Percentiles rank a stretch among this genome's conserved stretches.
phyloP scores from a whole-genome alignment of 2,113 vertebrate genomes.

The Sciurus niger region DNA sequence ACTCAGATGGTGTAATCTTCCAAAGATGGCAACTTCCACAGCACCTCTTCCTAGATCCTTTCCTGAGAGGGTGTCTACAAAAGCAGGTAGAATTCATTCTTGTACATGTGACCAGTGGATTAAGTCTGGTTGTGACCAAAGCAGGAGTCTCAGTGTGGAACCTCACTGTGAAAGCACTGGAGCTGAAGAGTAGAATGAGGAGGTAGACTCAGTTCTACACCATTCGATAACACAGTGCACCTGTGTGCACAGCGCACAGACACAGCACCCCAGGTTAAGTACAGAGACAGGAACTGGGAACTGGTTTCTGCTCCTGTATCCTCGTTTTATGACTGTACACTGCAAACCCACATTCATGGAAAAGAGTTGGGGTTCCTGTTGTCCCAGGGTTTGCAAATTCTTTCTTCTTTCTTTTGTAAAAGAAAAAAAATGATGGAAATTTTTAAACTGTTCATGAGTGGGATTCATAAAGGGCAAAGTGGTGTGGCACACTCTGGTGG shows the following conservation, averaged over 20 bases:
- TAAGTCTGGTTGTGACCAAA: background rate
- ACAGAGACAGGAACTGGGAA: background rate
- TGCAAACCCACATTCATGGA: background rate
- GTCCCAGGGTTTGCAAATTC: background rate
- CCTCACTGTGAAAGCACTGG: background rate
- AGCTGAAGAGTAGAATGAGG: background rate
- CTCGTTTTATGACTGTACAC: background rate
- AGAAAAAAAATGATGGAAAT: background rate
- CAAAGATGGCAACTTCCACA: background rate
- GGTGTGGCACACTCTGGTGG: background rate
- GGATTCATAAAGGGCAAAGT: background rate
- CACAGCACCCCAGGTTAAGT: rapidly evolving
- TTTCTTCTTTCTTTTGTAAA: background rate
- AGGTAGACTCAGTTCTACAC: rapidly evolving
- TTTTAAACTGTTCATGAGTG: background rate
- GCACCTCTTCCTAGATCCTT: background rate
- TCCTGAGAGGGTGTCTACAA: background rate
- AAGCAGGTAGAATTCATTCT: background rate
- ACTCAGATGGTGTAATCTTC: background rate
- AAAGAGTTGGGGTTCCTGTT: background rate
- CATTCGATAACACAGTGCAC: background rate
- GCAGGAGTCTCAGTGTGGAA: rapidly evolving
- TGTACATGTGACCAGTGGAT: background rate
- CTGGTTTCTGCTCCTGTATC: background rate
- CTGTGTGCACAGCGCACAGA: rapidly evolving